phyloP scores from a whole-genome alignment of 2,113 vertebrate species.

The Zosterops hypoxanthus region DNA sequence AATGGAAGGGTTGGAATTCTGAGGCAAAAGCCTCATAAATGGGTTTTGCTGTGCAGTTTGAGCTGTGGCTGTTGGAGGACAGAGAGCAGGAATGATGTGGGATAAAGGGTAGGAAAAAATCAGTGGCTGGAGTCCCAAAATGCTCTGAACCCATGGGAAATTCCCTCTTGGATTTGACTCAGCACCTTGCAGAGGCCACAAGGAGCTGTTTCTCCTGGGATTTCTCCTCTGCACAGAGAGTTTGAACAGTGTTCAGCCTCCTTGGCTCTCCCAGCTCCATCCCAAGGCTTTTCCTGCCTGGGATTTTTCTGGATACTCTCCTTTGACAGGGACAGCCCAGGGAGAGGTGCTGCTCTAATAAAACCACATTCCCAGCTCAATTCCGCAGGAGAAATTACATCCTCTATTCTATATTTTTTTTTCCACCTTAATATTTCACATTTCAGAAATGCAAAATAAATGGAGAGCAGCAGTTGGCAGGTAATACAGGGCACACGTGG shows the following conservation, averaged over 20 bases:
- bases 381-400: background rate
- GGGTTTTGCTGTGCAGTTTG: background rate
- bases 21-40: background rate
- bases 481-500: background rate
- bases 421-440: background rate
- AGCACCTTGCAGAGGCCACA: background rate
- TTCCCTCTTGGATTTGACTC: background rate
- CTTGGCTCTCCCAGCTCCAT: background rate
- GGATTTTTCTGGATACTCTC: background rate
- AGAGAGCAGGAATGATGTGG: background rate
- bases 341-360: background rate
- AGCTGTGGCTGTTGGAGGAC: background rate
- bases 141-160: background rate
- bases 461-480: background rate
- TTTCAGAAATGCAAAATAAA: background rate
- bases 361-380: fast-evolving
- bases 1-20: background rate
- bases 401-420: background rate
- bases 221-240: background rate
- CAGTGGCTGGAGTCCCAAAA: background rate
- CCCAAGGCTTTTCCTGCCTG: background rate
- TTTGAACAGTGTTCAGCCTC: background rate
- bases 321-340: background rate
- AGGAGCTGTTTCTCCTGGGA: background rate
- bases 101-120: background rate